A percentile compares a stretch with the other conserved stretches of the same genome.
These are phyloP conservation scores for Turritopsis rubra DNA, from an alignment of 30 jellyfish, hydroid and myxozoan genomes.

Conservation along the genomic window DNA sequence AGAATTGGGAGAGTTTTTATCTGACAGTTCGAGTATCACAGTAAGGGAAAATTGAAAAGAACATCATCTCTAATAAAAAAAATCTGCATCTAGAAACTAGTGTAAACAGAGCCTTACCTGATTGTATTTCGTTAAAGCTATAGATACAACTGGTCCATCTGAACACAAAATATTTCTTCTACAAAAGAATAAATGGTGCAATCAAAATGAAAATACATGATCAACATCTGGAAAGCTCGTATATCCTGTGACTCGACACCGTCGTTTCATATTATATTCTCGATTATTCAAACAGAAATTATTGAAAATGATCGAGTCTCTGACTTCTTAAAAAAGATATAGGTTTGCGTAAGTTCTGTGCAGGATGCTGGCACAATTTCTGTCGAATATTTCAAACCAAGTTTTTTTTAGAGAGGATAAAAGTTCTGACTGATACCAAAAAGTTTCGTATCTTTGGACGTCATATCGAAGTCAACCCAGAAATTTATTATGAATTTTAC, in stretches of 20 bases:
- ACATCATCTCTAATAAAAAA: neutral
- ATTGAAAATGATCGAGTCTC: too few species aligned
- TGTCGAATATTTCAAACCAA: too few species aligned
- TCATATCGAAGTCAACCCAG: neutral
- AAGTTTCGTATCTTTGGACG: neutral
- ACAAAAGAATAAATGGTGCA: neutral
- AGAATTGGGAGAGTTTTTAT: too few species aligned
- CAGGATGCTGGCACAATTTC: too few species aligned
- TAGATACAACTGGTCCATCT: neutral
- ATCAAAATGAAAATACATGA: neutral
- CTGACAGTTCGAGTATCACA: neutral
- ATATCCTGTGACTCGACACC: neutral
- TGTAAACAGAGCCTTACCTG: constrained; percentile 14
- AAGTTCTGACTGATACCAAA: neutral
- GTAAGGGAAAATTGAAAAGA: neutral
- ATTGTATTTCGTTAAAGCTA: neutral
- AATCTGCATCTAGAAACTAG: neutral
- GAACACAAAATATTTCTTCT: neutral
- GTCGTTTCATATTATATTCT: neutral
- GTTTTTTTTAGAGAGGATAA: too few species aligned
- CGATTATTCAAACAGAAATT: neutral
- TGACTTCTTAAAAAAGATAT: too few species aligned
- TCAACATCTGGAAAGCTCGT: too few species aligned
- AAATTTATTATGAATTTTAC: neutral
- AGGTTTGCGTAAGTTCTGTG: too few species aligned